Evolutionary conservation across 2,797 vertebrate species (phyloP).

Genomic region (Eutrigla gurnardus): DNA sequence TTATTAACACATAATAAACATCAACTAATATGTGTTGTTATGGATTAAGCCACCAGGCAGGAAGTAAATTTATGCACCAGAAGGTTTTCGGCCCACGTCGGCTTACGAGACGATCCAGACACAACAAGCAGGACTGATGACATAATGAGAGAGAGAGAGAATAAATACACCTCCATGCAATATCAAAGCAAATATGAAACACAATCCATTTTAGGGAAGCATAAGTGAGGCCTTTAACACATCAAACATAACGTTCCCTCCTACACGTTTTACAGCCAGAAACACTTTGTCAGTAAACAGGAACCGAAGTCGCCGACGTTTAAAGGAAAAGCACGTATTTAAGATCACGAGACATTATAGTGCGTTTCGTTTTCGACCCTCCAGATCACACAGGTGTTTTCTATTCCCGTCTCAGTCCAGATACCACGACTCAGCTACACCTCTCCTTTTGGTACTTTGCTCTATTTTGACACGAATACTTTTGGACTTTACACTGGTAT

Average conservation of each 20-base stretch:
- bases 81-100: background rate
- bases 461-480: background rate
- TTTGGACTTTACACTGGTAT: background rate
- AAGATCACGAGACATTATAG: background rate
- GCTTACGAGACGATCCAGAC: background rate
- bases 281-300: background rate
- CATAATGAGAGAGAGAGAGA: background rate
- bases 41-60: no score
- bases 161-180: background rate
- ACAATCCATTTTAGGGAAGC: background rate
- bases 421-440: background rate
- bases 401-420: background rate
- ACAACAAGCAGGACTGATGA: background rate
- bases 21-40: no score
- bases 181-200: slow-evolving; percentile 4
- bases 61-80: background rate
- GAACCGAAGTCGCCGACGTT: background rate
- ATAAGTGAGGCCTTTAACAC: background rate
- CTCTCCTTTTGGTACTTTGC: background rate
- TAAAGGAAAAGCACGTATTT: background rate
- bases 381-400: background rate
- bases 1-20: no score
- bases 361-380: background rate
- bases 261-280: background rate
- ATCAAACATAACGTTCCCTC: background rate